Conservation (phyloP, 2,113 vertebrate species). For the Scytalopus superciliaris region DNA sequence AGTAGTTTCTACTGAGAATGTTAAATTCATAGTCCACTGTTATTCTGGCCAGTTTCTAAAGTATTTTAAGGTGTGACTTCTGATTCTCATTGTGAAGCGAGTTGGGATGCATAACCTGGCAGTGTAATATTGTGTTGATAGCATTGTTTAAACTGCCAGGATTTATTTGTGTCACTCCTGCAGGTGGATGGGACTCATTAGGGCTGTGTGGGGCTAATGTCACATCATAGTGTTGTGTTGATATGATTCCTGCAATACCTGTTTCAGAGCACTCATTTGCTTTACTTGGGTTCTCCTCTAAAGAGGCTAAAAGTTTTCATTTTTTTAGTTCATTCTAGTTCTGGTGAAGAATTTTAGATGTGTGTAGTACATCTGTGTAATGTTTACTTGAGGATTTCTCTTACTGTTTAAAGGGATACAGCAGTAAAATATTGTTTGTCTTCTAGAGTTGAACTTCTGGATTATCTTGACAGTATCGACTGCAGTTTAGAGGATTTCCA, state of each 20-base stretch:
- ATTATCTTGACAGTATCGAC: constrained; percentile 98
- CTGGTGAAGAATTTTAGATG: not conserved
- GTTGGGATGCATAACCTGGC: not conserved
- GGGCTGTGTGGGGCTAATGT: not conserved
- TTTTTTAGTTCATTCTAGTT: not conserved
- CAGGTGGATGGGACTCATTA: not conserved
- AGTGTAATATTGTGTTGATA: not conserved
- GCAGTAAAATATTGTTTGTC: not conserved
- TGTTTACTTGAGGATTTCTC: not conserved
- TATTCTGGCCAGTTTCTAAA: not conserved
- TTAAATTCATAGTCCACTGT: not conserved
- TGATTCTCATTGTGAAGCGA: not conserved
- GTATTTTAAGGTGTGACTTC: not conserved
- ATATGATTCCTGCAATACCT: not conserved
- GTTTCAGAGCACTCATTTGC: not conserved
- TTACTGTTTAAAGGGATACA: not conserved
- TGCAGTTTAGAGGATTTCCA: constrained; percentile 98
- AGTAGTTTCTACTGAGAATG: not conserved
- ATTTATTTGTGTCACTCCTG: not conserved
- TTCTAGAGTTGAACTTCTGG: constrained; percentile 91
- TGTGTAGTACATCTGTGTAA: not conserved
- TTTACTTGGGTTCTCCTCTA: not conserved
- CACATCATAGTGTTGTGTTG: rapidly evolving
- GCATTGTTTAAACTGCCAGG: not conserved
- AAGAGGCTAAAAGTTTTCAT: not conserved